Evolutionary conservation across 2,888 invertebrate genomes (phyloP).

Genomic region (Callinectes sapidus): DNA sequence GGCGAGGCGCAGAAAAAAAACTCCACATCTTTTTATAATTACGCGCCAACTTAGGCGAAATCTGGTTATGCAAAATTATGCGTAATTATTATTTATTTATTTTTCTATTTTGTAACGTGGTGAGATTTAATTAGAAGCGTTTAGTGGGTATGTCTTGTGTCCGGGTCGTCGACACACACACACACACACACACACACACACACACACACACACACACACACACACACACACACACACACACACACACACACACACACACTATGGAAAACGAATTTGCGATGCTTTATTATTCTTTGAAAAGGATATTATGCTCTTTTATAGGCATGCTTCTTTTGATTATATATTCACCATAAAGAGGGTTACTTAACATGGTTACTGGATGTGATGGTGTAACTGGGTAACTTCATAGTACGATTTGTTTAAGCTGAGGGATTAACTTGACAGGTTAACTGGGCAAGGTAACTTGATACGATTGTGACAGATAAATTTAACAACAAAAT

Average conservation of each 20-base stretch:
- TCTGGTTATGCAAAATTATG: constrained; percentile 63
- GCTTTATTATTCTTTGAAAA: neutral
- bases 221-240: constrained; percentile 29
- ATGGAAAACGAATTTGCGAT: neutral
- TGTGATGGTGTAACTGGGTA: neutral
- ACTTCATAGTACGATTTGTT: too few species aligned
- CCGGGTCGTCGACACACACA: constrained; percentile 12
- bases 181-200: constrained; percentile 45
- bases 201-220: constrained; percentile 29
- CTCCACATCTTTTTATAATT: constrained; percentile 55
- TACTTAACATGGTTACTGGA: neutral
- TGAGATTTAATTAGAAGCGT: constrained; percentile 57
- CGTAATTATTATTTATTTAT: too few species aligned
- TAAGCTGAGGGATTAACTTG: too few species aligned
- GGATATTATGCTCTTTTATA: neutral
- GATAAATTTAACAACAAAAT: too few species aligned
- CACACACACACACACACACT: constrained; percentile 26
- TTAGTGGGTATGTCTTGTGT: constrained; percentile 51
- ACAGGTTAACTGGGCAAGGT: too few species aligned
- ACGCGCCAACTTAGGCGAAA: constrained; percentile 60
- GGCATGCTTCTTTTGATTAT: neutral
- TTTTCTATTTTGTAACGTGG: constrained; percentile 32
- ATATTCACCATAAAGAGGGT: neutral
- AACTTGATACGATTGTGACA: neutral
- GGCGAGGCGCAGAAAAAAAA: constrained; percentile 42